These are phyloP conservation scores for Metopolophium dirhodum DNA, from an alignment of 1,140 invertebrate species.

Conservation along the genomic window DNA sequence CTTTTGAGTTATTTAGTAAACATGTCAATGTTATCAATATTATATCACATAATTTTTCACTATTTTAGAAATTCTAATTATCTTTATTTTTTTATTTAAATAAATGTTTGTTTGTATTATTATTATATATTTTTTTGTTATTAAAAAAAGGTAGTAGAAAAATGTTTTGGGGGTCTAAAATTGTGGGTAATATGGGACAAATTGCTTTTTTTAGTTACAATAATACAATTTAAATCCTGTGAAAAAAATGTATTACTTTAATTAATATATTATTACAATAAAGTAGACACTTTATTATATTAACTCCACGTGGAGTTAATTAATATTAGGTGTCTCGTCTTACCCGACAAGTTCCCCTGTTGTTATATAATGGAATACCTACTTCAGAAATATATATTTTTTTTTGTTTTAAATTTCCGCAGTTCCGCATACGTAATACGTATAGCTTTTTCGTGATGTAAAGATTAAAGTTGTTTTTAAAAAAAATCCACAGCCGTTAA, in stretches of 20 bases:
- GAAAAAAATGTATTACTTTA: not conserved
- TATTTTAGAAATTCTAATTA: not conserved
- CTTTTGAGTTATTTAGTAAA: no score
- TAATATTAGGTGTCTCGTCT: not conserved
- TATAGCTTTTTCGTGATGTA: not conserved
- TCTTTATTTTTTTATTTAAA: not conserved
- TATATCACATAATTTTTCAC: no score
- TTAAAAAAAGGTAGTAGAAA: no score
- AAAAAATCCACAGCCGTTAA: no score
- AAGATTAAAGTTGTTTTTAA: not conserved
- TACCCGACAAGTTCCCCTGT: not conserved
- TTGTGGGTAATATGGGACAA: no score
- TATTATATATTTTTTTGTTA: no score
- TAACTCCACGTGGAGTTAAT: not conserved
- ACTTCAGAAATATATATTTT: no score
- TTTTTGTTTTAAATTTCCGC: not conserved
- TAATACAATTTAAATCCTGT: not conserved
- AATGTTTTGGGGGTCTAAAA: no score
- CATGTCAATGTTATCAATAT: no score
- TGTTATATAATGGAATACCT: not conserved
- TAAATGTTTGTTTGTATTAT: not conserved
- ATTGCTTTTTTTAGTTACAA: no score
- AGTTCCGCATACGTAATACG: no score
- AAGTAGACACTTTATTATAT: no score
- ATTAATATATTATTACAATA: not conserved